phyloP scores from a whole-genome alignment of 1,140 invertebrate species.

The Holcopasites calliopsidis region DNA sequence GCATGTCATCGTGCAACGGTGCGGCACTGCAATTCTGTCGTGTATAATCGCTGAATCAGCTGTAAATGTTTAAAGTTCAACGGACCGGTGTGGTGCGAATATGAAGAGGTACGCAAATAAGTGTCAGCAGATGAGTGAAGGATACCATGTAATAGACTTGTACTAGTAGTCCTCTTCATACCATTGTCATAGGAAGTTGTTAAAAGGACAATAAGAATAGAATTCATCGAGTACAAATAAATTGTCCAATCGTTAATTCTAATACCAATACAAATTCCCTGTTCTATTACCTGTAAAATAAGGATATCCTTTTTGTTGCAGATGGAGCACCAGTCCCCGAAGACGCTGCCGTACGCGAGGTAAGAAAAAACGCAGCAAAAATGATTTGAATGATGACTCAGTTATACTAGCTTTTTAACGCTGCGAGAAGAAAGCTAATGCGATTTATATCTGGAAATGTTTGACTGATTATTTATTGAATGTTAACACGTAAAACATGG shows the following conservation, averaged over 20 bases:
- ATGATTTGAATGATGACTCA: not conserved
- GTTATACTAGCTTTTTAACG: not conserved
- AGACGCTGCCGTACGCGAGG: slow-evolving; percentile 63
- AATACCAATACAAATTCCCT: too few relatives aligned
- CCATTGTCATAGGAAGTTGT: too few relatives aligned
- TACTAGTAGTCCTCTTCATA: too few relatives aligned
- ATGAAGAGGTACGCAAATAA: not conserved
- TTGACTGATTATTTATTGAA: not conserved
- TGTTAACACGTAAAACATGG: slow-evolving; percentile 1
- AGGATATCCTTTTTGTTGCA: slow-evolving; percentile 63
- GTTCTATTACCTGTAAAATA: too few relatives aligned
- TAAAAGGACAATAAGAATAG: too few relatives aligned
- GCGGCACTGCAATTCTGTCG: not conserved
- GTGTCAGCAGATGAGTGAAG: not conserved
- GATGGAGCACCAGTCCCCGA: slow-evolving; percentile 66
- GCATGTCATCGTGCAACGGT: not conserved
- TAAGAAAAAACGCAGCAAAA: slow-evolving; percentile 43
- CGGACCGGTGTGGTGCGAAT: not conserved
- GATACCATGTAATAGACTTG: not conserved
- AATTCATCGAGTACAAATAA: too few relatives aligned
- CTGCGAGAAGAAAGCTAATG: not conserved
- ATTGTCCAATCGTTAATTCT: too few relatives aligned
- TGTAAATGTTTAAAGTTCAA: slow-evolving; percentile 22
- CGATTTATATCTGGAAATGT: slow-evolving; percentile 17
- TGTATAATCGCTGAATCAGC: not conserved